Evolutionary conservation across 2,797 vertebrate species (phyloP), one percentile per base, ranked within the genome.

Genomic region (Meriones psammophilus): DNA sequence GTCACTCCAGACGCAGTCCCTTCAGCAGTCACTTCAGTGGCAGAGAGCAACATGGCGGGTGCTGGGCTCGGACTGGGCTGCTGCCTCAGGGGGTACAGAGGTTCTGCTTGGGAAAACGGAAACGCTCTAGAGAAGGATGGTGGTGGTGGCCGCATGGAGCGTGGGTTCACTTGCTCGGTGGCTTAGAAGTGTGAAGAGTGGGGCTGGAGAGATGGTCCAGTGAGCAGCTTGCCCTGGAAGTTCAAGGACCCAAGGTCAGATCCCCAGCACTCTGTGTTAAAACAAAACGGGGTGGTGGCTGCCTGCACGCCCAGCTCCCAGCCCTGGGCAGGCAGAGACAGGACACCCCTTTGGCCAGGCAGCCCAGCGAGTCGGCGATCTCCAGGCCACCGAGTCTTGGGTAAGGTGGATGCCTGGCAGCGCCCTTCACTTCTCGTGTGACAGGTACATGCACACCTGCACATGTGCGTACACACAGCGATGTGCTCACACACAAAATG

Each of bases 91-190:
- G 56, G 28, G 0, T 0, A 8, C 3, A 4, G 58, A 30, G 36
- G 26, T 92, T 89, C 13, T 5, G 42, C 66, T 2, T 24, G 20
- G n/a, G 56, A 24, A 50, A 33, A 13, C 4, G 17, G 24, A 39
- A 62, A n/a, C 10, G 39, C 28, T 42, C 93, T 20, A 28, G 91
- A 12, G 42, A 14, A 26, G n/a, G 42, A 22, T 2, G 28, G 10
- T 5, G 15, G 88, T 12, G 60, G 9, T 9, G 28, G n/a, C 0
- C 0, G 12, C 4, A 4, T 5, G 33, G 10, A 18, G 0, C 0
- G 15, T 1, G 62, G 8, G 68, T 5, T 22, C 1, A 0, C 62
- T 4, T 12, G 33, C 64, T 39, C 2, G 3, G 24, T 3, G 1
- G 5, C 3, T 39, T 20, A 74, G 46, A 68, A 46, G 26, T 5